Conservation (phyloP, 1,140 invertebrate species). For the Microplitis demolitor region DNA sequence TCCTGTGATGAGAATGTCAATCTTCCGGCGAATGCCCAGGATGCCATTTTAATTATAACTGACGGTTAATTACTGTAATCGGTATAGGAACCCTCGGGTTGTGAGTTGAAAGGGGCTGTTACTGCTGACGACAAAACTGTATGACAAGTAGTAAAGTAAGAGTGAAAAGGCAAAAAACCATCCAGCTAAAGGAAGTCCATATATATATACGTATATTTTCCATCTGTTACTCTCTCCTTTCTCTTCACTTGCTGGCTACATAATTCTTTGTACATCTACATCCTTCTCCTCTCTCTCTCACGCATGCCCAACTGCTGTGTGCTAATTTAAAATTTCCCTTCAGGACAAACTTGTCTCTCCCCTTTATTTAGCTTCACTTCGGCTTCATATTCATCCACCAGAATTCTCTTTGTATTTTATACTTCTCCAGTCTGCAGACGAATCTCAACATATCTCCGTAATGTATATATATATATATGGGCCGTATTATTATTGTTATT, state of each 20-base stretch:
- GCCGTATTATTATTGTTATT: too few species aligned
- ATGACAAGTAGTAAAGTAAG: not conserved
- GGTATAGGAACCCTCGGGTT: conserved; percentile 18
- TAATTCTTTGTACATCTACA: not conserved
- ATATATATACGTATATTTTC: not conserved
- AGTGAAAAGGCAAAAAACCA: conserved; percentile 23
- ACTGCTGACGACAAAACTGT: not conserved
- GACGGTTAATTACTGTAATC: conserved; percentile 44
- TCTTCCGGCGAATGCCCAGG: not conserved
- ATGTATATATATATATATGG: too few species aligned
- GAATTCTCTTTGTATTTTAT: not conserved
- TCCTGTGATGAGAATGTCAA: not conserved
- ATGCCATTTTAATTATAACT: conserved; percentile 43
- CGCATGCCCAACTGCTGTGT: too few species aligned
- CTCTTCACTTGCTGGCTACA: not conserved
- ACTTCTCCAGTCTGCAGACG: too few species aligned
- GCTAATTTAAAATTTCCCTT: not conserved
- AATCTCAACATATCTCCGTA: too few species aligned
- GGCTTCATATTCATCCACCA: not conserved
- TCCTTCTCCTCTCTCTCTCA: not conserved
- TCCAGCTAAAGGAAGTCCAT: too few species aligned
- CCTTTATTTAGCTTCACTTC: not conserved
- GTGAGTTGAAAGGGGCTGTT: not conserved
- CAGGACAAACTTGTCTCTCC: not conserved
- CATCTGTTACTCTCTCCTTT: conserved; percentile 4